These are phyloP conservation scores for Sylvilagus bachmani DNA, from an alignment of 2,113 vertebrate species.

Conservation along the genomic window DNA sequence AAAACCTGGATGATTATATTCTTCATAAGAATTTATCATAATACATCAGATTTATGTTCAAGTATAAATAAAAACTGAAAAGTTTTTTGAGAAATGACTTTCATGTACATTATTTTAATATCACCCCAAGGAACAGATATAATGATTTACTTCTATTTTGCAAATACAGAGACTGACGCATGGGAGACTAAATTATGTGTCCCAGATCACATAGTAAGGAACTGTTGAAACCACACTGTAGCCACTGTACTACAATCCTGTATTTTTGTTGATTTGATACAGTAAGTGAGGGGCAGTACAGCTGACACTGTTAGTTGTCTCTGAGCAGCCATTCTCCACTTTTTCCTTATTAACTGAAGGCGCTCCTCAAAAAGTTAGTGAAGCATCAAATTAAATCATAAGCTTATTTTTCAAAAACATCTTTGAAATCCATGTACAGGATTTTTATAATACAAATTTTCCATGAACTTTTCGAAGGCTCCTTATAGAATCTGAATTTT, in stretches of 20 bases:
- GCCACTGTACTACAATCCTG: no score
- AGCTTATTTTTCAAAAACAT: no score
- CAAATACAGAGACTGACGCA: neutral
- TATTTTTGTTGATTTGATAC: neutral
- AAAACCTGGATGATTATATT: neutral
- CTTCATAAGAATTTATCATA: constrained; percentile 8
- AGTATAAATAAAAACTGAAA: constrained; percentile 43
- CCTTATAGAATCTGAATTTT: neutral
- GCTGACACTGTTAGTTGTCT: neutral
- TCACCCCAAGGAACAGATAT: neutral
- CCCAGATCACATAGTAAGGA: neutral
- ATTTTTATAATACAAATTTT: no score
- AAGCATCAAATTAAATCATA: no score
- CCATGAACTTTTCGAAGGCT: no score
- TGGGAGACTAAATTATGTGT: neutral
- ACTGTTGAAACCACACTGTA: neutral
- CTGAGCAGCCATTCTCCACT: neutral
- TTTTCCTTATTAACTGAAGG: neutral
- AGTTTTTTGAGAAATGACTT: neutral
- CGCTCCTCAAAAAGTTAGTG: no score
- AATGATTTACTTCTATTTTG: constrained; percentile 43
- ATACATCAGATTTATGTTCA: neutral
- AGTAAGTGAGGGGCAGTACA: neutral
- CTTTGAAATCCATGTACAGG: no score
- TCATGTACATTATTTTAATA: constrained; percentile 3